phyloP scores from a whole-genome alignment of 37 sponge, comb jelly and placozoan species.

The Beroe forskalii region DNA sequence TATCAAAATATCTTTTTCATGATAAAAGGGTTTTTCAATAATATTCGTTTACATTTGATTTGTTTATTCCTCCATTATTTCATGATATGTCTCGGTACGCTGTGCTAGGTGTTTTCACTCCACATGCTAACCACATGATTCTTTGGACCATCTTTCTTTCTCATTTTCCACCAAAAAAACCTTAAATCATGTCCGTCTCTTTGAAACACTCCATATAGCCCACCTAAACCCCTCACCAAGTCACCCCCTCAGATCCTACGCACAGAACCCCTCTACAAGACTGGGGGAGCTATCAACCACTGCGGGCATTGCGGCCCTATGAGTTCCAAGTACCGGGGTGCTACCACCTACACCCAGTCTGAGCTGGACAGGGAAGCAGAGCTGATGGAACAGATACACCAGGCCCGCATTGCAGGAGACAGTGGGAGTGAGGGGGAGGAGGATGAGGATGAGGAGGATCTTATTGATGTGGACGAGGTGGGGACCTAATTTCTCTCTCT shows the following conservation, averaged over 20 bases:
- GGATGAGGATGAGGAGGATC: slow-evolving; percentile 13
- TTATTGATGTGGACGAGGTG: neutral
- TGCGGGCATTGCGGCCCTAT: slow-evolving; percentile 4
- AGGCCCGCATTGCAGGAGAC: slow-evolving; percentile 6
- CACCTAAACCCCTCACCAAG: no score
- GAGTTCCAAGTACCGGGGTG: neutral
- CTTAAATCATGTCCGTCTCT: no score
- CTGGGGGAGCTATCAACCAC: neutral
- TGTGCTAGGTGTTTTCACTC: no score
- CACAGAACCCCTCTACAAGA: neutral
- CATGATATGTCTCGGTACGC: no score
- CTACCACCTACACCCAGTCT: neutral
- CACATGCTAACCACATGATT: no score
- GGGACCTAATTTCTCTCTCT: neutral
- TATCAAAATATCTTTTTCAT: no score
- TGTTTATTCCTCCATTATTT: no score
- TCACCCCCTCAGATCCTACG: neutral
- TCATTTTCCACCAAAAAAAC: no score
- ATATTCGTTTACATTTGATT: no score
- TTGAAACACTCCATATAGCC: no score
- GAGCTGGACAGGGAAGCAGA: neutral
- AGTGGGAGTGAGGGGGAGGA: neutral
- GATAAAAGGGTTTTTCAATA: no score
- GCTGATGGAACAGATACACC: neutral
- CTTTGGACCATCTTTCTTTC: no score